Conservation (phyloP, 2,797 vertebrate species). For the Pipistrellus pipistrellus region DNA sequence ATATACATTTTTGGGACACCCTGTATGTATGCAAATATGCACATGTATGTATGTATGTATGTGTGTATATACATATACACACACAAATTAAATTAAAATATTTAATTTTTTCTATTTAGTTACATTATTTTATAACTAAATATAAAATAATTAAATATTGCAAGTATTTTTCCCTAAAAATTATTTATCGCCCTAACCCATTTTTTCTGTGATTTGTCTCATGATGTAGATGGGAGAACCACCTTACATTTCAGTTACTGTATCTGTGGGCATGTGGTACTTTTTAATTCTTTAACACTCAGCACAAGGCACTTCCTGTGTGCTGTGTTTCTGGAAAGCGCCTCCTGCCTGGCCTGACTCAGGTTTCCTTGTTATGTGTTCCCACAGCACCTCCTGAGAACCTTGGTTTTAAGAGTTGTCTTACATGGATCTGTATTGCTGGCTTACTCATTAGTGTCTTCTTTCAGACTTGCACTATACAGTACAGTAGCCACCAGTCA, state of each 20-base stretch:
- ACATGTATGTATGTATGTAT: too few relatives aligned
- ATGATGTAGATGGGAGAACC: background rate
- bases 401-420: background rate
- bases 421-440: background rate
- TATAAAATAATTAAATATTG: background rate
- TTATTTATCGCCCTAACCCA: background rate
- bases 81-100: too few relatives aligned
- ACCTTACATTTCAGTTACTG: background rate
- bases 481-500: background rate
- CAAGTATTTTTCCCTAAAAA: background rate
- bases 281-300: background rate
- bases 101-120: too few relatives aligned
- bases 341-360: background rate
- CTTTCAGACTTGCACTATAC: background rate
- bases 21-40: too few relatives aligned
- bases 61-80: accelerated
- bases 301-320: background rate
- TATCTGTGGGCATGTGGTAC: background rate
- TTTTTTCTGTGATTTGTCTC: conserved; percentile 18
- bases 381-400: background rate
- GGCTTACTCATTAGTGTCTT: background rate
- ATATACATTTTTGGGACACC: too few relatives aligned
- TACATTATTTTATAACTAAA: background rate
- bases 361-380: background rate
- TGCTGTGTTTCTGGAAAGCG: background rate